phyloP scores from a whole-genome alignment of 2,888 invertebrate genomes.

The Pantelozetes paolii region DNA sequence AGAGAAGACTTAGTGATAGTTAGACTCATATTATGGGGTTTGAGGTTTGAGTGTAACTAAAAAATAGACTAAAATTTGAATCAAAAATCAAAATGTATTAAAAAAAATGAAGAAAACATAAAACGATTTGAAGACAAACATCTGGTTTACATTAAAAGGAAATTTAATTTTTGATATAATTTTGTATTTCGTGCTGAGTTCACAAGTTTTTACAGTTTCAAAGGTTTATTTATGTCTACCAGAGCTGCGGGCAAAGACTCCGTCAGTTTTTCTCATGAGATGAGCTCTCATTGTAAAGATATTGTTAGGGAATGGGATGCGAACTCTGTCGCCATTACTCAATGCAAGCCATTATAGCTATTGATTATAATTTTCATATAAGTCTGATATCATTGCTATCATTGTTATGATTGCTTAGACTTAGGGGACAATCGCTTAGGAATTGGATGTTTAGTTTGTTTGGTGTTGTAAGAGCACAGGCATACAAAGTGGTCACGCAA shows the following conservation, averaged over 20 bases:
- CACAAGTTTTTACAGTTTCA: constrained; percentile 31
- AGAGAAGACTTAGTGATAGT: too few relatives aligned
- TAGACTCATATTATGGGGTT: too few relatives aligned
- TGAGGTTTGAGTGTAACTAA: too few relatives aligned
- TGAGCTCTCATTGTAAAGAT: neutral
- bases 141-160: constrained; percentile 29
- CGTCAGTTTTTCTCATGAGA: constrained; percentile 18
- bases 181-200: constrained; percentile 30
- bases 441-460: constrained; percentile 1
- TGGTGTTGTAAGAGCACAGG: neutral
- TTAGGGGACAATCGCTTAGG: constrained; percentile 13
- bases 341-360: neutral
- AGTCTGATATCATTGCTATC: neutral
- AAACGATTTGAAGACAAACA: neutral
- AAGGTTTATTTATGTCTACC: constrained; percentile 32
- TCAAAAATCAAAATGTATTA: constrained; percentile 10
- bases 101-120: neutral
- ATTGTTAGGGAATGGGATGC: constrained; percentile 11
- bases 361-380: constrained; percentile 1
- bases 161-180: constrained; percentile 15
- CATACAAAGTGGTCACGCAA: constrained; percentile 32
- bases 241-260: constrained; percentile 25
- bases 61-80: neutral
- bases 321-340: constrained; percentile 24
- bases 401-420: neutral